phyloP scores from a whole-genome alignment of 2,888 invertebrate genomes.

The Gasteruption jaculator region DNA sequence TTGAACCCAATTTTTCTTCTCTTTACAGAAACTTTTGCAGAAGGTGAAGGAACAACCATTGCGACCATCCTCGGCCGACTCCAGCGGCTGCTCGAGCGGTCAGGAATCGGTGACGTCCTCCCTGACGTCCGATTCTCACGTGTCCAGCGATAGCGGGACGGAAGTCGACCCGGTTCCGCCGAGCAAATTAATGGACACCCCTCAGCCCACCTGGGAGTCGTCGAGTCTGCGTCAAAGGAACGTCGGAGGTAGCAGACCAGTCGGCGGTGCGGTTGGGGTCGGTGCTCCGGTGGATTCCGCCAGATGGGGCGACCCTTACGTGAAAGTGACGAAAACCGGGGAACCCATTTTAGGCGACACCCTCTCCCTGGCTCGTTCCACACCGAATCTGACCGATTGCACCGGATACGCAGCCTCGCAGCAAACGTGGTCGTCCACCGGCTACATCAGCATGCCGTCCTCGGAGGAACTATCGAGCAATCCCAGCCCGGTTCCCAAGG shows the following conservation, averaged over 20 bases:
- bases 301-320: constrained; percentile 45
- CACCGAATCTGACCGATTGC: constrained; percentile 45
- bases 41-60: constrained; percentile 46
- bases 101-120: constrained; percentile 58
- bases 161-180: constrained; percentile 41
- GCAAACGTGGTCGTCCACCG: constrained; percentile 43
- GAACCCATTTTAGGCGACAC: constrained; percentile 36
- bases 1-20: constrained; percentile 8
- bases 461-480: constrained; percentile 41
- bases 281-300: constrained; percentile 26
- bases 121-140: constrained; percentile 54
- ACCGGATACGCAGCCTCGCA: constrained; percentile 38
- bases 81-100: constrained; percentile 58
- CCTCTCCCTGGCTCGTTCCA: constrained; percentile 43
- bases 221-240: constrained; percentile 46
- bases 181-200: constrained; percentile 39
- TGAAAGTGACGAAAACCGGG: constrained; percentile 38
- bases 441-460: constrained; percentile 39
- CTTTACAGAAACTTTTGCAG: constrained; percentile 43
- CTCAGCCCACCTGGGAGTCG: constrained; percentile 40
- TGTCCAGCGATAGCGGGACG: constrained; percentile 51
- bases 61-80: constrained; percentile 52
- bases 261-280: background rate
- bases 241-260: constrained; percentile 32
- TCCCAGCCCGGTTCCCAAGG: constrained; percentile 42